These are phyloP conservation scores for Zoanthus gigantus DNA, from an alignment of 92 coral and sea anemone species.

Conservation along the genomic window DNA sequence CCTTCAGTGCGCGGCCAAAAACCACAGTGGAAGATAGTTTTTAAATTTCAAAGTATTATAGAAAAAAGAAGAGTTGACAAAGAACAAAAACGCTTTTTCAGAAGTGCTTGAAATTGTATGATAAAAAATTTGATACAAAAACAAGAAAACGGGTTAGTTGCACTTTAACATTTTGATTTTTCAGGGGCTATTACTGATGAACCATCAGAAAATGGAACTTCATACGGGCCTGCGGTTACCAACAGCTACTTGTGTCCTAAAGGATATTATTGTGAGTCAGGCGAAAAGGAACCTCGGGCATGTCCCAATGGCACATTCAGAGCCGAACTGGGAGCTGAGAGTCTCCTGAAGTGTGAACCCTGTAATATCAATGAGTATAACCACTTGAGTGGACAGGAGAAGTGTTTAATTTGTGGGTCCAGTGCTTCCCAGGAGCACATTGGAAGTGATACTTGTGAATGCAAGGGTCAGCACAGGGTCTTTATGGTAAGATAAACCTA, in stretches of 20 bases:
- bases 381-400: conserved; percentile 77
- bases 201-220: conserved; percentile 79
- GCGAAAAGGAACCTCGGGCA: conserved; percentile 73
- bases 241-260: conserved; percentile 85
- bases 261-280: conserved; percentile 89
- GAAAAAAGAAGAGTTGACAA: too few relatives aligned
- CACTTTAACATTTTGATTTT: background rate
- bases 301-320: conserved; percentile 93
- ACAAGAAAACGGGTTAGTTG: too few relatives aligned
- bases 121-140: too few relatives aligned
- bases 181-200: conserved; percentile 95
- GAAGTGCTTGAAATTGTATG: too few relatives aligned
- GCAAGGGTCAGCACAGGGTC: conserved; percentile 84
- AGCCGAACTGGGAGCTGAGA: conserved; percentile 70
- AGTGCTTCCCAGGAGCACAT: conserved; percentile 63
- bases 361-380: conserved; percentile 79
- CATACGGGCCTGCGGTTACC: conserved; percentile 75
- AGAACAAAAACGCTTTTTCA: too few relatives aligned
- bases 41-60: too few relatives aligned
- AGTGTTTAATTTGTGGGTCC: conserved; percentile 86
- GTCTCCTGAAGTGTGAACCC: conserved; percentile 73
- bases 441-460: conserved; percentile 84
- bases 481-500: conserved; percentile 74
- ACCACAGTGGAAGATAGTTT: too few relatives aligned
- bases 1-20: too few relatives aligned